Evolutionary conservation across 2,888 invertebrate species (phyloP).

Genomic region (Phytoseiulus persimilis): DNA sequence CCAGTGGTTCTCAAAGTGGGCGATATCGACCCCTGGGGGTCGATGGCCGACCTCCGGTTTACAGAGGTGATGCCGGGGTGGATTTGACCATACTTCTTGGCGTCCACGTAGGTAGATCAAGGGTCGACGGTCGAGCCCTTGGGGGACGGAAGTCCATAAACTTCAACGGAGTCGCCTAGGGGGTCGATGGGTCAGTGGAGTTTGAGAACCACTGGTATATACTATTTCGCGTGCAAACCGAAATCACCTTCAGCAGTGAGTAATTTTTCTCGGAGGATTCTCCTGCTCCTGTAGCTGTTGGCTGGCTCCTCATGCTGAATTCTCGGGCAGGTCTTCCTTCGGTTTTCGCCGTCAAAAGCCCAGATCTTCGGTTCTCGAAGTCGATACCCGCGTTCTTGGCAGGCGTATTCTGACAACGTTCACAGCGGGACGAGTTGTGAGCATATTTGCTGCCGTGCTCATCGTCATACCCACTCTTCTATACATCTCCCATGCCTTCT

Average conservation of each 20-base stretch:
- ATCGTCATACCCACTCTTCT: not conserved
- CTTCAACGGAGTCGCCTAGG: too few relatives aligned
- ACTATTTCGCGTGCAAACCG: not conserved
- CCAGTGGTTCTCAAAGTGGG: too few relatives aligned
- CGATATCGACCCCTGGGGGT: too few relatives aligned
- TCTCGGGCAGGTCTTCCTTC: not conserved
- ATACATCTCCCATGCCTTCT: not conserved
- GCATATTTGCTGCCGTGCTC: not conserved
- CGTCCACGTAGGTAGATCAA: too few relatives aligned
- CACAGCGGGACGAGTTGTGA: slow-evolving; percentile 9
- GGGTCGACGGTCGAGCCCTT: too few relatives aligned
- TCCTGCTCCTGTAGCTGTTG: too few relatives aligned
- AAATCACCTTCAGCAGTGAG: slow-evolving; percentile 14
- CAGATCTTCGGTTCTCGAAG: not conserved
- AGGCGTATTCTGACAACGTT: slow-evolving; percentile 27
- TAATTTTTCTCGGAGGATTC: not conserved
- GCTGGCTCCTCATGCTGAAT: not conserved
- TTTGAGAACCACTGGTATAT: too few relatives aligned
- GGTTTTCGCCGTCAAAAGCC: slow-evolving; percentile 31
- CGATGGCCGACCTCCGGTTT: too few relatives aligned
- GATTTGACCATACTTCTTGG: too few relatives aligned
- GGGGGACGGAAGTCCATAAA: too few relatives aligned
- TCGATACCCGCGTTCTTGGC: not conserved
- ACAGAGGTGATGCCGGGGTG: too few relatives aligned
- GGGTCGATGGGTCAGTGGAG: too few relatives aligned